A percentile compares a stretch with the other conserved stretches of the same genome.
phyloP scores from a whole-genome alignment of 1,140 invertebrate genomes.

The Camponotus pennsylvanicus region DNA sequence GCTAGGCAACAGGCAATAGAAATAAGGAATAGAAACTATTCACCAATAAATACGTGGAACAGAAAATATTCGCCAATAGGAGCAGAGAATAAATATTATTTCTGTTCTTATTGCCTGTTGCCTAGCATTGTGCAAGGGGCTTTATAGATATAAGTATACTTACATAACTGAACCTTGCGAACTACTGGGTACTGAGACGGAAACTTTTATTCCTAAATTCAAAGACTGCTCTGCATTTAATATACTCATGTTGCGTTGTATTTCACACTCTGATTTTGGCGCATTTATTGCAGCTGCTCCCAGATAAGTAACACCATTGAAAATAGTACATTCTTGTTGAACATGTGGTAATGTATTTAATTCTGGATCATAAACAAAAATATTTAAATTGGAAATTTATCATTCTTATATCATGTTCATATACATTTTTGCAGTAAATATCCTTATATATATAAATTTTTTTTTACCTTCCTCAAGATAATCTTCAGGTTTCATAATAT shows the following conservation, averaged over 20 bases:
- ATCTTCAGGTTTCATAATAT: slow-evolving; percentile 92
- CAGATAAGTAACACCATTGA: slow-evolving; percentile 97
- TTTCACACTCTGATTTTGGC: slow-evolving; percentile 97
- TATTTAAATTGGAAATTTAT: slow-evolving; percentile 24
- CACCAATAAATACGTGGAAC: too few species aligned
- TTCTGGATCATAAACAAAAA: slow-evolving; percentile 72
- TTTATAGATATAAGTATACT: slow-evolving; percentile 81
- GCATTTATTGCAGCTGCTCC: slow-evolving; percentile 97
- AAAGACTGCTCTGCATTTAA: slow-evolving; percentile 92
- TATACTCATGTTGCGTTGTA: slow-evolving; percentile 97
- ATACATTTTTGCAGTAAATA: background rate
- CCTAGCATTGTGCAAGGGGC: too few species aligned
- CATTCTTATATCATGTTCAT: background rate
- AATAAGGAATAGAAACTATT: too few species aligned
- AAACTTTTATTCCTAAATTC: slow-evolving; percentile 91
- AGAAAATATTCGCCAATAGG: too few species aligned
- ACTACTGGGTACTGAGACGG: slow-evolving; percentile 96
- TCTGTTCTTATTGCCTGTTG: too few species aligned
- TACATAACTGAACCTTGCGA: slow-evolving; percentile 94
- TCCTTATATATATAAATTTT: slow-evolving; percentile 4
- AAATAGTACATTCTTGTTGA: slow-evolving; percentile 95
- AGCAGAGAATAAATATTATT: too few species aligned
- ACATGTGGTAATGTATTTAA: slow-evolving; percentile 89
- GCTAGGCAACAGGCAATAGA: too few species aligned
- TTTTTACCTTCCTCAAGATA: slow-evolving; percentile 89